Evolutionary conservation across 2,888 invertebrate genomes (phyloP).

Genomic region (Eumacrocentrus americanus): DNA sequence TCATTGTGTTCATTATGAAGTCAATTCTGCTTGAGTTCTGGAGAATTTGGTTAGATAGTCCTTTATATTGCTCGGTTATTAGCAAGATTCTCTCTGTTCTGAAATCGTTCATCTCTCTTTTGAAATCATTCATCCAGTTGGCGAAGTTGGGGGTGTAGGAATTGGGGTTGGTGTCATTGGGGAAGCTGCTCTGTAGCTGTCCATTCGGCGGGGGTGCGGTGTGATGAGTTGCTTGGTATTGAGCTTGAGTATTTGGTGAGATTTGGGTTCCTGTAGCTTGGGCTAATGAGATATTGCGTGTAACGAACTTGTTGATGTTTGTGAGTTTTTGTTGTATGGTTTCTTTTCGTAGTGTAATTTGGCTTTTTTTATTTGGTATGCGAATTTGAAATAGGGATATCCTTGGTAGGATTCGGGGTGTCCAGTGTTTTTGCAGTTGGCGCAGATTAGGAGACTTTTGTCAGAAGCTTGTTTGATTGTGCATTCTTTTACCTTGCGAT

Average conservation of each 20-base stretch:
- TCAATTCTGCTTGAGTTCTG: too few species aligned
- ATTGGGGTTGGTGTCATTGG: too few species aligned
- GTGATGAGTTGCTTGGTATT: not conserved
- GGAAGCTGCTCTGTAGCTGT: too few species aligned
- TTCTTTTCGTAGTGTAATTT: not conserved
- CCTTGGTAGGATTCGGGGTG: not conserved
- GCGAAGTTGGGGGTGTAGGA: too few species aligned
- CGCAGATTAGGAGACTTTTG: not conserved
- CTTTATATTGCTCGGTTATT: too few species aligned
- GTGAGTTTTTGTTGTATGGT: too few species aligned
- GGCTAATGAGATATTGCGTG: not conserved
- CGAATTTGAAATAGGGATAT: not conserved
- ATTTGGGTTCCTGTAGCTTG: not conserved
- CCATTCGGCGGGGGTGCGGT: not conserved
- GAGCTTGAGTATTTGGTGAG: not conserved
- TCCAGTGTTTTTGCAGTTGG: slow-evolving; percentile 5
- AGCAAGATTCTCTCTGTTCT: too few species aligned
- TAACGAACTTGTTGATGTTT: too few species aligned
- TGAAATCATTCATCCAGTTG: too few species aligned
- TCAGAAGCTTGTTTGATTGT: not conserved
- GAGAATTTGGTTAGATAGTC: too few species aligned
- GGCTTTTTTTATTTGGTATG: not conserved
- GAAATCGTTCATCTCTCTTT: too few species aligned
- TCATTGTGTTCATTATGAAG: too few species aligned
- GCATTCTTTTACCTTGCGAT: not conserved